Percentiles rank a stretch among this genome's conserved stretches.
phyloP scores from a whole-genome alignment of 2,888 invertebrate genomes.

The Mythimna loreyi region DNA sequence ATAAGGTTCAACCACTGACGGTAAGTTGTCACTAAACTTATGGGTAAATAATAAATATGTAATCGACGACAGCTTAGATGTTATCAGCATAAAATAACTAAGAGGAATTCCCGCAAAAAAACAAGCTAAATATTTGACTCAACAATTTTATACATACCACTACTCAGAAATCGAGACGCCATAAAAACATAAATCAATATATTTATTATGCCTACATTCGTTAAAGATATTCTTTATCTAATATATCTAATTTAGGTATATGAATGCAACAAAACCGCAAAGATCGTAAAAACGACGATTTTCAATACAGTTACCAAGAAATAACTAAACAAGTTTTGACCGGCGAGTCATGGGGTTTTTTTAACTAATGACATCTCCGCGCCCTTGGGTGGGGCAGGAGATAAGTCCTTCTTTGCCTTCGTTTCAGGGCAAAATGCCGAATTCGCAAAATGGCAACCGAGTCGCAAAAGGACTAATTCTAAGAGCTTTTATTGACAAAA shows the following conservation, averaged over 20 bases:
- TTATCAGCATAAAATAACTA: background rate
- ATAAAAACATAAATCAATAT: constrained; percentile 3
- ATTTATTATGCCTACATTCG: background rate
- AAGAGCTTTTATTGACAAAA: too few species aligned
- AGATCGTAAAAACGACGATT: too few species aligned
- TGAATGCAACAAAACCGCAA: constrained; percentile 28
- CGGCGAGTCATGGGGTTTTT: too few species aligned
- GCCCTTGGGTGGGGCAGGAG: too few species aligned
- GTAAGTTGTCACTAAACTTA: background rate
- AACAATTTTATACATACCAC: background rate
- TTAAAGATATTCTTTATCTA: background rate
- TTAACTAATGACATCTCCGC: too few species aligned
- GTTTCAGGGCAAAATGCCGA: too few species aligned
- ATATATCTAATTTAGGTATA: background rate
- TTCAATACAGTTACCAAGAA: too few species aligned
- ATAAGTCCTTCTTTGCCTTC: too few species aligned
- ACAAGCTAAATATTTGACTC: background rate
- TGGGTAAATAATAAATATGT: background rate
- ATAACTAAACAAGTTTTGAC: too few species aligned
- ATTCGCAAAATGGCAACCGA: too few species aligned
- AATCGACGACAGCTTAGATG: background rate
- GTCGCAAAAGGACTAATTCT: too few species aligned
- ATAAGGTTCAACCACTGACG: background rate
- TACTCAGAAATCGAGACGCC: constrained; percentile 1
- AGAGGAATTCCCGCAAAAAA: background rate